Percentiles rank a stretch among this genome's conserved stretches.
Evolutionary conservation across 1,140 invertebrate species (phyloP).

Genomic region (Phymorhynchus buccinoides): DNA sequence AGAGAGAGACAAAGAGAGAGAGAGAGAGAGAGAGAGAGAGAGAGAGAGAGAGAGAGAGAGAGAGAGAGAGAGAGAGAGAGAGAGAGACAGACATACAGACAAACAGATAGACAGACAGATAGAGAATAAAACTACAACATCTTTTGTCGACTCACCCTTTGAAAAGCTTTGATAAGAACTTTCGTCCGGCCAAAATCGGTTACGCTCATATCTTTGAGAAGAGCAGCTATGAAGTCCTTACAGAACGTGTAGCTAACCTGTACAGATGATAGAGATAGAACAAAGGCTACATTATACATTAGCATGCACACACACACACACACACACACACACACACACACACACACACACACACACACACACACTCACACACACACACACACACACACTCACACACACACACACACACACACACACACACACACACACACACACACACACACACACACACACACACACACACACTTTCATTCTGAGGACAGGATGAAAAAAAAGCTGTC

Average conservation of each 20-base stretch:
- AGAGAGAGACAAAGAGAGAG: too few species aligned
- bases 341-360: neutral
- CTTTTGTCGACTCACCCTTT: slow-evolving; percentile 76
- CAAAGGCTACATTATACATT: too few species aligned
- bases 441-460: neutral
- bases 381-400: neutral
- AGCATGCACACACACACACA: neutral
- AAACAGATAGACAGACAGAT: too few species aligned
- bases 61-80: too few species aligned
- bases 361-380: slow-evolving; percentile 52
- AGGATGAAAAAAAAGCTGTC: too few species aligned
- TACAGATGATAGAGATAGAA: slow-evolving; percentile 7
- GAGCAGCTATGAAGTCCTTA: slow-evolving; percentile 79
- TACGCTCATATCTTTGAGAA: slow-evolving; percentile 76
- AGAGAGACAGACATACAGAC: neutral
- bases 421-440: neutral
- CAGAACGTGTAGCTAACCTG: slow-evolving; percentile 82
- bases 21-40: too few species aligned
- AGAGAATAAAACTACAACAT: neutral
- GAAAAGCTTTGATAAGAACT: slow-evolving; percentile 78
- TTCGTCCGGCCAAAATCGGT: slow-evolving; percentile 76
- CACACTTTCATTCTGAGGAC: neutral
- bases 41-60: neutral
- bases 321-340: neutral
- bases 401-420: slow-evolving; percentile 27